Conservation (phyloP, 1,140 invertebrate species). For the Anadara kagoshimensis region DNA sequence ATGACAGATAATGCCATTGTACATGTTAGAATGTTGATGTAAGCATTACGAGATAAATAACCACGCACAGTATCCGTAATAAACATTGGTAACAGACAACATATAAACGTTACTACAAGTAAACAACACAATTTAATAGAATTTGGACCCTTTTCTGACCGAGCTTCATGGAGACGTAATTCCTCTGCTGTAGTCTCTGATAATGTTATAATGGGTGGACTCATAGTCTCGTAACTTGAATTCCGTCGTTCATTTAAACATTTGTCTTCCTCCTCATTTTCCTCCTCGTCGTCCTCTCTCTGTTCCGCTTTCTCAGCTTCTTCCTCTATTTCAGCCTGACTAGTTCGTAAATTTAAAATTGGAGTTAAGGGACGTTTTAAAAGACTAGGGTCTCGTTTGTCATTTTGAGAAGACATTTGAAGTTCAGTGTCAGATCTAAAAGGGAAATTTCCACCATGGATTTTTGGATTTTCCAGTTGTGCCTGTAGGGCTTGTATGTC, state of each 20-base stretch:
- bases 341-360: conserved; percentile 7
- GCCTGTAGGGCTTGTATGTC: conserved; percentile 70
- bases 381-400: conserved; percentile 15
- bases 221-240: conserved; percentile 19
- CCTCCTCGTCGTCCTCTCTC: conserved; percentile 26
- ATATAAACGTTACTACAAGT: conserved; percentile 54
- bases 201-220: conserved; percentile 49
- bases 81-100: conserved; percentile 60
- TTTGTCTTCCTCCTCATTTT: conserved; percentile 20
- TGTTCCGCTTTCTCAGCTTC: conserved; percentile 19
- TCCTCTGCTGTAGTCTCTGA: conserved; percentile 47
- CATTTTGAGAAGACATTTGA: conserved; percentile 28
- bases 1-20: conserved; percentile 59
- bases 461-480: conserved; percentile 71
- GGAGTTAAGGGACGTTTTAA: conserved; percentile 23
- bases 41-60: conserved; percentile 44
- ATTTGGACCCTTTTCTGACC: conserved; percentile 38
- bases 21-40: conserved; percentile 60
- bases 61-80: conserved; percentile 51
- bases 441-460: conserved; percentile 61
- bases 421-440: conserved; percentile 63
- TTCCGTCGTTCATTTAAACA: conserved; percentile 3
- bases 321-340: conserved; percentile 1
- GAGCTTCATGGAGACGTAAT: conserved; percentile 11
- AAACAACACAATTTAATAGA: conserved; percentile 52